Evolutionary conservation across 23 tunicate species (phyloP), one percentile per base, ranked within the genome.

Genomic region (Halocynthia aurantium): DNA sequence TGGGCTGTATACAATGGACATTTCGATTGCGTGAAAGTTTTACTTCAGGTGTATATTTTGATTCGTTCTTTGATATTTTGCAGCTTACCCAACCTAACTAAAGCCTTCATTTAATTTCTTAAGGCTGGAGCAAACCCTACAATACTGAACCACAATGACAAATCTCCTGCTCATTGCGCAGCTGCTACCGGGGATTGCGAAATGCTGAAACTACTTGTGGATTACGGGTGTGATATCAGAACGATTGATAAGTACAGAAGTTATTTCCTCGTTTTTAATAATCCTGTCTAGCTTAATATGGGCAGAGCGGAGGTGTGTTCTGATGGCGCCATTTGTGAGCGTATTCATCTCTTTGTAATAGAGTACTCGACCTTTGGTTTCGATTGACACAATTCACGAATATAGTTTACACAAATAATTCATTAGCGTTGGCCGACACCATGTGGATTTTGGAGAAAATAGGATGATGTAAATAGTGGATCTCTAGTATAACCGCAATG

Each of bases 81-180:
- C 4, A 4, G 44, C 44, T 31, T 31, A 31, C 4, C 44, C 44
- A 31, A 31, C 44, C 44, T 4, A 4, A 31, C 44, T 31, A 31
- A 31, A 31, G 44, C 44, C 44, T 4, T 31, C 44, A 31, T 31
- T 31, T 4, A 50, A 40, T 15, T 61, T 12, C 61, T 84, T 50
- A 76, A 85, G 90, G 75, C 80, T 15, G 90, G 84, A 56, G 90
- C 90, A 67, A 85, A 85, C 76, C 84, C 90, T 6, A 80, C 75
- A 6, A 15, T 77, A 17, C 68, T 75, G 21, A 85, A 85, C 62
- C 55, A 73, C 20, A 81, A 85, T 53, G 81, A 73, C 69, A 85
- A 85, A 74, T 72, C 90, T 9, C 81, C 67, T 31, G 90, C 90
- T 11, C 90, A 85, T 61, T 85, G 61, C 75, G 84, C 84, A 57